phyloP scores from a whole-genome alignment of 2,888 invertebrate species.

The Coecobrya sp. region DNA sequence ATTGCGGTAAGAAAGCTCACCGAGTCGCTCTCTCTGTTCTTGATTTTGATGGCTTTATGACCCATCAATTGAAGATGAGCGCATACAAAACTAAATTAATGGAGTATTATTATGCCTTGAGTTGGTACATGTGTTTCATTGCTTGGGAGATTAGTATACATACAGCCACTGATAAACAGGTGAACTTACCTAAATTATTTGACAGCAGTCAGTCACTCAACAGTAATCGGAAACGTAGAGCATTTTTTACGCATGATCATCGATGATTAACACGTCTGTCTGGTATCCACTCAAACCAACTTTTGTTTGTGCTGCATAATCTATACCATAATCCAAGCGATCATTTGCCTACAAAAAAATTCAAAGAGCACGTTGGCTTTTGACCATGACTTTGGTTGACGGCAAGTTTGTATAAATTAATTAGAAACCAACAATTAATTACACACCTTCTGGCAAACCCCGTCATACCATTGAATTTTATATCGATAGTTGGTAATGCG shows the following conservation, averaged over 20 bases:
- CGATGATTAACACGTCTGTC: background rate
- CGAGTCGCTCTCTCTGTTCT: background rate
- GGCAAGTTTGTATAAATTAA: constrained; percentile 66
- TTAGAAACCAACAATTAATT: constrained; percentile 72
- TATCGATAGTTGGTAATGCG: too few relatives aligned
- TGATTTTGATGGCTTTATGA: constrained; percentile 61
- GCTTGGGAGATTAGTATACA: background rate
- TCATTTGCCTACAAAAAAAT: constrained; percentile 1
- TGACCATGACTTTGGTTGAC: background rate
- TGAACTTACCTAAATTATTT: constrained; percentile 54
- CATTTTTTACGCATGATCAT: background rate
- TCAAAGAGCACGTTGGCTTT: background rate
- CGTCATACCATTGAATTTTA: background rate
- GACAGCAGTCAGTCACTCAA: constrained; percentile 56
- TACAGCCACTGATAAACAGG: constrained; percentile 19
- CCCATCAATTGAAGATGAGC: constrained; percentile 46
- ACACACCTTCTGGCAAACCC: constrained; percentile 45
- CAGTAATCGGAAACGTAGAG: constrained; percentile 28
- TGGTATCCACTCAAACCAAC: background rate
- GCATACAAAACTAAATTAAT: constrained; percentile 50
- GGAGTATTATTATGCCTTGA: background rate
- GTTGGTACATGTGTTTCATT: background rate
- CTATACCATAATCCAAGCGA: background rate
- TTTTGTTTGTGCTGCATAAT: background rate
- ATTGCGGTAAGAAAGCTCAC: background rate